Conservation (phyloP, 1,140 invertebrate species). For the Drosophila simulans region DNA sequence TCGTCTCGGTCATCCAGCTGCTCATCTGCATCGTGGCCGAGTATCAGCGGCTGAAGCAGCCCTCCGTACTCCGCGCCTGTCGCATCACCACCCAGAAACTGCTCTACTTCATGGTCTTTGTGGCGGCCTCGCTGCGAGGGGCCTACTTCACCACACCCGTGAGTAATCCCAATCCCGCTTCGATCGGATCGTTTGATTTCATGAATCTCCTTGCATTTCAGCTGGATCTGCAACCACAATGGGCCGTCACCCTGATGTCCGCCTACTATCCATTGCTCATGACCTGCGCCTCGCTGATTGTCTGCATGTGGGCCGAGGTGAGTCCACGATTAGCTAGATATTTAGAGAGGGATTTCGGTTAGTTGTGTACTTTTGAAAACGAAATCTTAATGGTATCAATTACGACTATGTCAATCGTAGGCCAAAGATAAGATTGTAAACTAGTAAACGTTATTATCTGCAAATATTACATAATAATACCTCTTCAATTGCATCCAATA, state of each 20-base stretch:
- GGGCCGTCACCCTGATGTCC: slow-evolving; percentile 93
- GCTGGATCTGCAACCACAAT: slow-evolving; percentile 91
- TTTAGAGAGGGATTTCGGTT: neutral
- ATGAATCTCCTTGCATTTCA: slow-evolving; percentile 83
- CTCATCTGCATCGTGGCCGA: slow-evolving; percentile 93
- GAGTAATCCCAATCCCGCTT: slow-evolving; percentile 80
- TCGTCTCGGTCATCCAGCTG: slow-evolving; percentile 94
- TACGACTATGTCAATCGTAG: too few relatives aligned
- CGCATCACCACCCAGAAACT: slow-evolving; percentile 96
- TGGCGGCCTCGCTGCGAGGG: slow-evolving; percentile 93
- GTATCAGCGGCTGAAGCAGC: slow-evolving; percentile 92
- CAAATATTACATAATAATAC: too few relatives aligned
- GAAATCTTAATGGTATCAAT: too few relatives aligned
- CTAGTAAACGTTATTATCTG: too few relatives aligned
- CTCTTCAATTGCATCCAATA: too few relatives aligned
- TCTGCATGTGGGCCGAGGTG: slow-evolving; percentile 98
- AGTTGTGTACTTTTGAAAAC: neutral
- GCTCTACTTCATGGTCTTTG: slow-evolving; percentile 94
- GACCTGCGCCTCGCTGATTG: slow-evolving; percentile 95
- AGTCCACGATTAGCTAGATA: slow-evolving; percentile 68
- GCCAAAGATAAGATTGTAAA: too few relatives aligned
- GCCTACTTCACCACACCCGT: slow-evolving; percentile 96
- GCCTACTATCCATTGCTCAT: slow-evolving; percentile 96
- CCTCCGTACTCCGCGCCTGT: slow-evolving; percentile 91
- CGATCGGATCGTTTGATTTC: neutral